Evolutionary conservation across 2,888 invertebrate species (phyloP).

Genomic region (Lacanobia oleracea): DNA sequence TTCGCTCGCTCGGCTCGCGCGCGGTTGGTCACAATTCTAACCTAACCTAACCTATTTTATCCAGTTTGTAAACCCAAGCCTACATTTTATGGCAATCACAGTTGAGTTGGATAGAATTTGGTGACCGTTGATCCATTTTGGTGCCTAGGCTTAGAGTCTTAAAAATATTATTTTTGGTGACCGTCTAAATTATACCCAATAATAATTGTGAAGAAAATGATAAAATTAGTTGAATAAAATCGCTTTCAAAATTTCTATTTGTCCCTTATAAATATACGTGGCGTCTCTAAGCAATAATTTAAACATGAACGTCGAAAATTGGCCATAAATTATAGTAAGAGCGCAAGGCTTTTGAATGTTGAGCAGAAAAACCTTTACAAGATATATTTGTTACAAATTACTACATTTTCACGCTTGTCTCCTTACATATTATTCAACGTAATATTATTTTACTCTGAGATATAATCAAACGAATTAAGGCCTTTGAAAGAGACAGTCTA

Average conservation of each 20-base stretch:
- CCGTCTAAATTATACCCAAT: too few relatives aligned
- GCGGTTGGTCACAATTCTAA: too few relatives aligned
- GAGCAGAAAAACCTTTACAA: constrained; percentile 34
- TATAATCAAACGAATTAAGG: too few relatives aligned
- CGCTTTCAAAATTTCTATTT: constrained; percentile 61
- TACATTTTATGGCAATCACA: too few relatives aligned
- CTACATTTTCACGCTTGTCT: background rate
- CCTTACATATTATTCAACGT: background rate
- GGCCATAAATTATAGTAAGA: constrained; percentile 62
- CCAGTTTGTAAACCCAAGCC: too few relatives aligned
- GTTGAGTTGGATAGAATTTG: too few relatives aligned
- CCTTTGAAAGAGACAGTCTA: too few relatives aligned
- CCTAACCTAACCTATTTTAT: too few relatives aligned
- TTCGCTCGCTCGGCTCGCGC: too few relatives aligned
- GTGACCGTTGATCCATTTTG: too few relatives aligned
- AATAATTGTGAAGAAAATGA: constrained; percentile 20
- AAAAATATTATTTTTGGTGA: too few relatives aligned
- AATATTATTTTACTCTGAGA: background rate
- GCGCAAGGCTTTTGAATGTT: constrained; percentile 32
- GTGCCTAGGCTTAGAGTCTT: too few relatives aligned
- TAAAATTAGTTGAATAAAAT: constrained; percentile 47
- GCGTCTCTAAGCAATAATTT: constrained; percentile 59
- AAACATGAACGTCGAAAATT: constrained; percentile 65
- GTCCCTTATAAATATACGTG: constrained; percentile 50
- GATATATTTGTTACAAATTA: constrained; percentile 20